Evolutionary conservation across 2,797 vertebrate species (phyloP).

Genomic region (Limosa lapponica): DNA sequence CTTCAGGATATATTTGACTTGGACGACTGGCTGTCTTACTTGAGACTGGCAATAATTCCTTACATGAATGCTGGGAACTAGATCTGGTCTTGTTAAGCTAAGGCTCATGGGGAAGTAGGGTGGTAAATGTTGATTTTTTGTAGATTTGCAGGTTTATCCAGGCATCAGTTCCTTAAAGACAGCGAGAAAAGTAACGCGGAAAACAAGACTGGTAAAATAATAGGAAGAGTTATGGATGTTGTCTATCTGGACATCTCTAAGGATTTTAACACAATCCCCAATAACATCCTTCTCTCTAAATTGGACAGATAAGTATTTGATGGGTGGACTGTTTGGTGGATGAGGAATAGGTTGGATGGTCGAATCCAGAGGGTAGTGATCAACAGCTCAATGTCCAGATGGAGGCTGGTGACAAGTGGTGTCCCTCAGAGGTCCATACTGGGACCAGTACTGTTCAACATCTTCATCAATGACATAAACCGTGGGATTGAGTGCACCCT

Average conservation of each 20-base stretch:
- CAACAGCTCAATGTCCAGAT: too few relatives aligned
- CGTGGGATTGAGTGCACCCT: not conserved
- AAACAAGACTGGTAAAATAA: not conserved
- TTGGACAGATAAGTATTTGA: not conserved
- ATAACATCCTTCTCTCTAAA: not conserved
- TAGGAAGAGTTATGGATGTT: not conserved
- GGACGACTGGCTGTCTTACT: not conserved
- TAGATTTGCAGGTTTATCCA: not conserved
- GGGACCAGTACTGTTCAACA: not conserved
- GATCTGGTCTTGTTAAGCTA: not conserved
- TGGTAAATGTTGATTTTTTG: not conserved
- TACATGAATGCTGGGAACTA: not conserved
- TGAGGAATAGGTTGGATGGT: not conserved
- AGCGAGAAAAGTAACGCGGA: not conserved
- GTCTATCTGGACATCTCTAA: not conserved
- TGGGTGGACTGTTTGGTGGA: not conserved
- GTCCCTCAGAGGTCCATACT: not conserved
- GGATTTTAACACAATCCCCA: not conserved
- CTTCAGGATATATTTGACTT: not conserved
- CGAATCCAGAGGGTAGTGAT: not conserved
- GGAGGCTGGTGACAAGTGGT: not conserved
- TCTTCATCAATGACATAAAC: not conserved
- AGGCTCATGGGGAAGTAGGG: not conserved
- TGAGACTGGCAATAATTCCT: not conserved
- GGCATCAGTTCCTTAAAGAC: not conserved